A percentile compares a stretch with the other conserved stretches of the same genome.
These are phyloP conservation scores for Amphipyra tragopoginis DNA, from an alignment of 2,888 invertebrate species.

Conservation along the genomic window DNA sequence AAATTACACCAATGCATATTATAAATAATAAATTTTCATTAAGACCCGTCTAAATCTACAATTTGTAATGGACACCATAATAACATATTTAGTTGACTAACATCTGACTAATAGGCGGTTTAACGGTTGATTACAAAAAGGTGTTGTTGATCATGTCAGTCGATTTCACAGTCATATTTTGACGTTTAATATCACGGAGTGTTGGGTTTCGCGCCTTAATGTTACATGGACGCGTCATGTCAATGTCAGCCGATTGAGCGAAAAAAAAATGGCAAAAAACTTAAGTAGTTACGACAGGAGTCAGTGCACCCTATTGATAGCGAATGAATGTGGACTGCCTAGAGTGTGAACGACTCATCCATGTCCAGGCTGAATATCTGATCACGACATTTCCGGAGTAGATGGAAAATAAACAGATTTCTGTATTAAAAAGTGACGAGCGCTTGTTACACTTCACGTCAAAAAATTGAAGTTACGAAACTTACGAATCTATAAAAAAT, in stretches of 20 bases:
- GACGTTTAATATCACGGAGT: slow-evolving; percentile 65
- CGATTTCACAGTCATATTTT: slow-evolving; percentile 70
- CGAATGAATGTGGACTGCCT: slow-evolving; percentile 23
- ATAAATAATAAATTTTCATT: slow-evolving; percentile 50
- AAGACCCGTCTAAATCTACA: slow-evolving; percentile 23
- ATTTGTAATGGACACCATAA: slow-evolving; percentile 60
- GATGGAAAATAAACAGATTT: slow-evolving; percentile 1
- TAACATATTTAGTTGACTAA: slow-evolving; percentile 57
- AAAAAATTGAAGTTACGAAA: background rate
- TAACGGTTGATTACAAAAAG: slow-evolving; percentile 73
- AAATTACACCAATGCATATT: slow-evolving; percentile 26
- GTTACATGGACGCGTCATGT: slow-evolving; percentile 72
- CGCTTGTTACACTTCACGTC: background rate
- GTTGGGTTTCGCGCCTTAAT: slow-evolving; percentile 74
- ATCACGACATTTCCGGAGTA: slow-evolving; percentile 14
- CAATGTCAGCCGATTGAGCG: slow-evolving; percentile 73
- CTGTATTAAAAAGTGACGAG: background rate
- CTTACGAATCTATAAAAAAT: too few relatives aligned
- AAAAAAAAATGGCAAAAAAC: slow-evolving; percentile 69
- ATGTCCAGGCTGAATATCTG: slow-evolving; percentile 14
- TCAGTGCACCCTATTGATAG: slow-evolving; percentile 62
- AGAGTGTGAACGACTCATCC: slow-evolving; percentile 33
- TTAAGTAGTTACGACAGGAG: slow-evolving; percentile 59
- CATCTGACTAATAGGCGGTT: slow-evolving; percentile 58
- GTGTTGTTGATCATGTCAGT: slow-evolving; percentile 68